phyloP scores from a whole-genome alignment of 2,888 invertebrate genomes.

The Pollenia griseotomentosa region DNA sequence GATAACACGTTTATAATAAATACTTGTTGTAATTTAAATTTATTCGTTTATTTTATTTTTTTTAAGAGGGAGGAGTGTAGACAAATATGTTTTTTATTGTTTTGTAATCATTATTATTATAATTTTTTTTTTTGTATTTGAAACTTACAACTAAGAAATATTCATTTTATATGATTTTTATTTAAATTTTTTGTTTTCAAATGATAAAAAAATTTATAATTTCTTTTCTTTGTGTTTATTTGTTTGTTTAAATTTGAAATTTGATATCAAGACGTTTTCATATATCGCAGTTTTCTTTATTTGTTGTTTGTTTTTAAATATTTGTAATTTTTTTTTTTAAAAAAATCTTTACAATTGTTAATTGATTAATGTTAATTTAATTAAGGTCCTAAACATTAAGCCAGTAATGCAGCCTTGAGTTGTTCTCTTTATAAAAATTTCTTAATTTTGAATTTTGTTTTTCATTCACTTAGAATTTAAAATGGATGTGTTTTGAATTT shows the following conservation, averaged over 20 bases:
- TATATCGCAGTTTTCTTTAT: conserved; percentile 71
- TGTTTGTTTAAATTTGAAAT: conserved; percentile 65
- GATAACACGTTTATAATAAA: conserved; percentile 68
- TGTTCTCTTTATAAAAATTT: conserved; percentile 66
- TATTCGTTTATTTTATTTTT: conserved; percentile 39
- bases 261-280: conserved; percentile 74
- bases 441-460: conserved; percentile 66
- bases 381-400: conserved; percentile 70
- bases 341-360: conserved; percentile 66
- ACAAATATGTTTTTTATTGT: conserved; percentile 34
- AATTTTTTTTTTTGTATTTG: conserved; percentile 13
- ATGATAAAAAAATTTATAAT: conserved; percentile 58
- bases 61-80: conserved; percentile 25
- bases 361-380: conserved; percentile 53
- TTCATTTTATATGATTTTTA: conserved; percentile 46
- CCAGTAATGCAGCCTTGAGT: conserved; percentile 73
- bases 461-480: conserved; percentile 50
- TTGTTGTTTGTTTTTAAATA: conserved; percentile 44
- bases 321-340: conserved; percentile 29
- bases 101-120: background rate
- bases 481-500: conserved; percentile 70
- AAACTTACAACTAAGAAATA: conserved; percentile 67
- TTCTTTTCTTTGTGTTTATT: conserved; percentile 29
- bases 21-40: conserved; percentile 42
- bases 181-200: conserved; percentile 38